Conservation (phyloP, 2,888 invertebrate species). For the Drosophila prolongata region DNA sequence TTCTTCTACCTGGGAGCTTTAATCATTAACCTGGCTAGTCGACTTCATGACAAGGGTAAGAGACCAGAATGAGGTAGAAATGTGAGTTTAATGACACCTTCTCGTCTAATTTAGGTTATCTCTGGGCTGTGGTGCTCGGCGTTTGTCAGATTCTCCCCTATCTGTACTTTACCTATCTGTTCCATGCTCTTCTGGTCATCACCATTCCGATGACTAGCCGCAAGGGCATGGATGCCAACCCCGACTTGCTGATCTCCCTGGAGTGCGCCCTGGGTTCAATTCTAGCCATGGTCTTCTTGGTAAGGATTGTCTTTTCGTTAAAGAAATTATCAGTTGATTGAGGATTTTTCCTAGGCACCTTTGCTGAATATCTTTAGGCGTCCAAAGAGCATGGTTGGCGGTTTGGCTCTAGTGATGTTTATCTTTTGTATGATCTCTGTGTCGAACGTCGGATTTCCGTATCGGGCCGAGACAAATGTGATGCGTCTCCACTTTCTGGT, state of each 20-base stretch:
- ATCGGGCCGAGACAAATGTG: constrained; percentile 84
- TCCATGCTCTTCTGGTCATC: constrained; percentile 84
- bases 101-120: constrained; percentile 55
- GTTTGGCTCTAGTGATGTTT: constrained; percentile 56
- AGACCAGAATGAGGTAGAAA: not conserved
- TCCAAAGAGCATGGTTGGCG: constrained; percentile 63
- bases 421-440: constrained; percentile 76
- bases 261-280: constrained; percentile 81
- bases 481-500: constrained; percentile 86
- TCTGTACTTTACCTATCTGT: constrained; percentile 84
- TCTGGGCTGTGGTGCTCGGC: constrained; percentile 76
- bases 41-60: constrained; percentile 75
- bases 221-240: constrained; percentile 85
- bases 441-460: constrained; percentile 86
- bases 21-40: constrained; percentile 72
- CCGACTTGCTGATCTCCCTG: constrained; percentile 86
- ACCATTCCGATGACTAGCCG: constrained; percentile 87
- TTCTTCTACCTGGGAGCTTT: constrained; percentile 78
- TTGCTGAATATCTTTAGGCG: constrained; percentile 76
- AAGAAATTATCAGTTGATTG: not conserved
- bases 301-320: constrained; percentile 40
- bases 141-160: constrained; percentile 84
- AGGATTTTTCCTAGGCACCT: constrained; percentile 69
- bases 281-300: constrained; percentile 81
- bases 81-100: not conserved